A percentile compares a stretch with the other conserved stretches of the same genome.
phyloP scores from a whole-genome alignment of 2,888 invertebrate species.

The Drosophila merina region DNA sequence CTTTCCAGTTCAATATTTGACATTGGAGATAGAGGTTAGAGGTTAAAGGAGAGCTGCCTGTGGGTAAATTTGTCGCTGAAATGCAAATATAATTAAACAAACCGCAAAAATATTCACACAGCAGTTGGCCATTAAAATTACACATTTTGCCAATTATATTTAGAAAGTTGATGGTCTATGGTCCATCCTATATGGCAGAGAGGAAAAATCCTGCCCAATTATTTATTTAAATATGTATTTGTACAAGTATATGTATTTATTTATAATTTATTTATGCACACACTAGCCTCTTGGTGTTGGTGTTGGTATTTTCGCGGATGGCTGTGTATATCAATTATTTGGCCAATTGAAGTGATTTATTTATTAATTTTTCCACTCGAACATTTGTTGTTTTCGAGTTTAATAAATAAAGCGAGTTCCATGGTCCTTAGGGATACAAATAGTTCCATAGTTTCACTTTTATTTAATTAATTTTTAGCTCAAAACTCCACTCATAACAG shows the following conservation, averaged over 20 bases:
- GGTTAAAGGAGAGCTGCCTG: not conserved
- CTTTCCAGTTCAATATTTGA: constrained; percentile 20
- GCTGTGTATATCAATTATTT: constrained; percentile 37
- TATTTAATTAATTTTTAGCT: not conserved
- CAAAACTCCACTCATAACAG: constrained; percentile 1
- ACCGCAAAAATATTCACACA: constrained; percentile 41
- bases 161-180: constrained; percentile 34
- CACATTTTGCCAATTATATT: constrained; percentile 49
- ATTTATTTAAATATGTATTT: constrained; percentile 48
- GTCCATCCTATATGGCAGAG: constrained; percentile 18
- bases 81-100: constrained; percentile 38
- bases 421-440: not conserved
- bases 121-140: constrained; percentile 41
- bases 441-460: not conserved
- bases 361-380: constrained; percentile 32
- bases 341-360: constrained; percentile 40
- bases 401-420: not conserved
- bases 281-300: constrained; percentile 1
- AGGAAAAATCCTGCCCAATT: constrained; percentile 34
- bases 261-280: constrained; percentile 18
- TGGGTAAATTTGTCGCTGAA: constrained; percentile 21
- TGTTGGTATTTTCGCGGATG: constrained; percentile 12
- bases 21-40: constrained; percentile 16
- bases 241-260: constrained; percentile 19
- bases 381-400: constrained; percentile 11